These are phyloP conservation scores for Oreohelix idahoensis DNA, from an alignment of 1,140 invertebrate genomes.

Conservation along the genomic window DNA sequence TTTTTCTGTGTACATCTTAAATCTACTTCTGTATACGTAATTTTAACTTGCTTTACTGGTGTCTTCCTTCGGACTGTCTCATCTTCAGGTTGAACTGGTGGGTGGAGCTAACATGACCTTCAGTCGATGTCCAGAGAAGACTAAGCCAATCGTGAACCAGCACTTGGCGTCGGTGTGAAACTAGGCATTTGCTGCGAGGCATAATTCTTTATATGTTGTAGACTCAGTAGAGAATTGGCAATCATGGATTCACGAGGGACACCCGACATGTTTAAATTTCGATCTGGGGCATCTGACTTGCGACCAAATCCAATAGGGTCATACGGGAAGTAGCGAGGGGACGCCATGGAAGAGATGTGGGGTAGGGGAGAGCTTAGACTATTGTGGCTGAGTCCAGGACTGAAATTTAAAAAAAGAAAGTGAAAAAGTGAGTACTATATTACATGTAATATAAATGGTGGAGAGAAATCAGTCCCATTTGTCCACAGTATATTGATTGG, in stretches of 20 bases:
- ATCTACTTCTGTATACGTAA: not conserved
- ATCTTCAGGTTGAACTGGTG: not conserved
- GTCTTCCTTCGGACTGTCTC: not conserved
- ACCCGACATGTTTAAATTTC: slow-evolving; percentile 71
- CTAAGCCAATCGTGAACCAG: slow-evolving; percentile 55
- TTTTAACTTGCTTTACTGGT: not conserved
- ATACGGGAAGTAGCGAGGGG: slow-evolving; percentile 84
- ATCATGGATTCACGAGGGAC: slow-evolving; percentile 80
- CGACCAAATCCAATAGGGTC: slow-evolving; percentile 88
- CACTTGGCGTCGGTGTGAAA: slow-evolving; percentile 59
- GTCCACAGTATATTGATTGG: too few relatives aligned
- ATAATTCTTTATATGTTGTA: slow-evolving; percentile 97
- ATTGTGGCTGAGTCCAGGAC: slow-evolving; percentile 54
- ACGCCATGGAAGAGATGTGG: slow-evolving; percentile 70
- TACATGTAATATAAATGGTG: too few relatives aligned
- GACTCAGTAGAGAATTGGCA: slow-evolving; percentile 94
- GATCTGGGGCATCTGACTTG: slow-evolving; percentile 71
- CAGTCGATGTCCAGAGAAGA: slow-evolving; percentile 42
- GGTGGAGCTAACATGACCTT: not conserved
- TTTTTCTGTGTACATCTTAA: not conserved
- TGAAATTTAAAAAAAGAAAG: slow-evolving; percentile 36
- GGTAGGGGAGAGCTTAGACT: slow-evolving; percentile 64
- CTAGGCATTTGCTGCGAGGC: slow-evolving; percentile 76
- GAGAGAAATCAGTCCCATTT: too few relatives aligned
- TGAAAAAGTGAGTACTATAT: not conserved